Percentiles rank a stretch among this genome's conserved stretches.
Evolutionary conservation across 2,888 invertebrate genomes (phyloP).

Genomic region (Hipparchia sbordonii): DNA sequence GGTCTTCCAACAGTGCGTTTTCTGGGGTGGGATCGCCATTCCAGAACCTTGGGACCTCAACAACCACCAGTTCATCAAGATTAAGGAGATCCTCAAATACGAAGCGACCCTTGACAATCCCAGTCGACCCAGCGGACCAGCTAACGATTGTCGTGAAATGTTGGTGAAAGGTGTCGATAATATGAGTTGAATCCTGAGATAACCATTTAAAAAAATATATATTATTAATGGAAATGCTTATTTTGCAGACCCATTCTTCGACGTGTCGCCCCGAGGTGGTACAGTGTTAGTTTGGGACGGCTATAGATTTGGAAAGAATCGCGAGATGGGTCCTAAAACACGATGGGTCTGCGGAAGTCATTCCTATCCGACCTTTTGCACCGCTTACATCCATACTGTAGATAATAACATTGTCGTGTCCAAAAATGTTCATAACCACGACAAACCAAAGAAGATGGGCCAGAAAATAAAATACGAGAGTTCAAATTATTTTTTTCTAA

Average conservation of each 20-base stretch:
- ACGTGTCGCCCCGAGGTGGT: slow-evolving; percentile 28
- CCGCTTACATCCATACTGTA: slow-evolving; percentile 41
- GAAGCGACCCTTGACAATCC: no score
- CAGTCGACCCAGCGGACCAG: no score
- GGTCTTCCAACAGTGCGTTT: no score
- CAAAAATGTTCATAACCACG: slow-evolving; percentile 44
- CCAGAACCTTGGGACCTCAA: no score
- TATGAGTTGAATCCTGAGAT: no score
- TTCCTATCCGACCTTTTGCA: slow-evolving; percentile 41
- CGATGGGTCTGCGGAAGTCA: slow-evolving; percentile 39
- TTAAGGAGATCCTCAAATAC: no score
- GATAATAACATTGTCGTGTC: slow-evolving; percentile 39
- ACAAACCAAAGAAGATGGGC: slow-evolving; percentile 3
- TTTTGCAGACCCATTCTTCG: slow-evolving; percentile 32
- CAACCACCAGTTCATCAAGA: no score
- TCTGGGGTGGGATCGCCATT: no score
- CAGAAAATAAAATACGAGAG: neutral
- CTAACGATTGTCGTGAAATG: no score
- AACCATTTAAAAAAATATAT: neutral
- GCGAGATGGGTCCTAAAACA: slow-evolving; percentile 23
- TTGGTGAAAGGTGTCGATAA: no score
- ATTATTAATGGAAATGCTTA: neutral
- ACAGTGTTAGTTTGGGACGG: slow-evolving; percentile 46
- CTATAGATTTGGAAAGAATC: slow-evolving; percentile 42
- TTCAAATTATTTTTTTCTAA: neutral